Base-by-base conservation (phyloP, 2,888 invertebrate genomes). In the Melinaea marsaeus region DNA sequence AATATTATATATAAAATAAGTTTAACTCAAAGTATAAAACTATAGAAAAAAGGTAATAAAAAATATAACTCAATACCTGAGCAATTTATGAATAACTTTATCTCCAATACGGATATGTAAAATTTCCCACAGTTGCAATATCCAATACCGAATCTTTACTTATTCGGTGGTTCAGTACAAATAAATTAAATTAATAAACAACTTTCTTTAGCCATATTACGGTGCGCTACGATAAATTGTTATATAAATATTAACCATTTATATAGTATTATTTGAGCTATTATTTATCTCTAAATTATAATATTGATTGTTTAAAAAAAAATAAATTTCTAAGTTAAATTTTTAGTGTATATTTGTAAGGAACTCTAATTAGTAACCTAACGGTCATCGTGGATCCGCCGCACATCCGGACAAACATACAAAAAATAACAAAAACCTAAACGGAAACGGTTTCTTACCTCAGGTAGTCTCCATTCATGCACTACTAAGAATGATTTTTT, bases 381-480 rank as follows among this genome's bases (percentile, higher is more conserved):
- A 89, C 89, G 88, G 89, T 74, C 72, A 71, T 71, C 74, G 76
- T 76, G 78, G 81, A 86, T 86, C 83, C 81, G 82, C 77, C 80
- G 79, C 77, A 83, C 88, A 85, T 90, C 89, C 89, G 88, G 86
- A 75, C 72, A 75, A 61, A 64, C 60, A 65, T 65, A 72, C 69
- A 74, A 72, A 72, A 72, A 68, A 63, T 81, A 79, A 72, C 68
- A 62, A 80, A 82, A 83, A 78, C 67, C 70, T 77, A 79, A 79
- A 81, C 75, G 79, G 72, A 78, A 77, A 76, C 72, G 77, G 61
- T 71, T 70, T 70, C 71, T 68, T 61, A 69, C 61, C 75, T 72
- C 88, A 88, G 89, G 89, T 88, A 89, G 84, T 69, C 62, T 84
- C 85, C 86, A 88, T 81, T 78, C 79, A 77, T 71, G 69, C 67